Base-by-base conservation (phyloP, 2,888 invertebrate genomes). In the Campaea margaritaria region DNA sequence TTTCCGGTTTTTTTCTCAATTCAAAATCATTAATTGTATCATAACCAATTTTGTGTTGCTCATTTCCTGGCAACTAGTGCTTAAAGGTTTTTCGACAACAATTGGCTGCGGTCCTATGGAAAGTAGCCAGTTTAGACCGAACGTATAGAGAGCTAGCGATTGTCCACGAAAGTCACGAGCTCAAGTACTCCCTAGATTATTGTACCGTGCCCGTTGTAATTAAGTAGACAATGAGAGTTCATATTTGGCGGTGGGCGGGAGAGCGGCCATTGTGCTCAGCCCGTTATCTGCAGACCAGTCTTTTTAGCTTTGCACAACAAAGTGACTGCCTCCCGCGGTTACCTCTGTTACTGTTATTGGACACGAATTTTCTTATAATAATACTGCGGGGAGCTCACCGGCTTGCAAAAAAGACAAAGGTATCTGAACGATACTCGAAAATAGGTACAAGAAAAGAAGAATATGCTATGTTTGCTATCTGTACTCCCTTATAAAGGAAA, bases 191-290 rank as follows among this genome's bases (percentile, higher is more conserved):
- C 50, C 39, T 31, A 48, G 46, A 27, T 61, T 38, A 42, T 39
- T 16, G 44, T 61, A 61, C 55, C 42, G 47, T 28, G 50, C 50
- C 48, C 60, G 85, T 82, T 80, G 88, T 90, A 90, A 90, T 90
- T 90, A 90, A 89, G 88, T 87, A 86, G 85, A 90, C 90, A 90
- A 90, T 88, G 88, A 83, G 84, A 83, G 84, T 86, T 89, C 87
- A 89, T 88, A 89, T 89, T 88, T 76, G 83, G 85, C 74, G 76
- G 80, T 79, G 81, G 83, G 83, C 72, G 80, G 79, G 76, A 76
- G 75, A 47, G 75, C 68, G 71, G 70, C 82, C 74, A 85, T 89
- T 89, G 89, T 89, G 74, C 74, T 73, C 67, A 60, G 79, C 82
- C 76, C 83, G 89, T 88, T 89, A 89, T 89, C 89, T 87, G 75